A percentile compares a stretch with the other conserved stretches of the same genome.
Evolutionary conservation across 2,888 invertebrate species (phyloP).

Genomic region (Laothoe populi): DNA sequence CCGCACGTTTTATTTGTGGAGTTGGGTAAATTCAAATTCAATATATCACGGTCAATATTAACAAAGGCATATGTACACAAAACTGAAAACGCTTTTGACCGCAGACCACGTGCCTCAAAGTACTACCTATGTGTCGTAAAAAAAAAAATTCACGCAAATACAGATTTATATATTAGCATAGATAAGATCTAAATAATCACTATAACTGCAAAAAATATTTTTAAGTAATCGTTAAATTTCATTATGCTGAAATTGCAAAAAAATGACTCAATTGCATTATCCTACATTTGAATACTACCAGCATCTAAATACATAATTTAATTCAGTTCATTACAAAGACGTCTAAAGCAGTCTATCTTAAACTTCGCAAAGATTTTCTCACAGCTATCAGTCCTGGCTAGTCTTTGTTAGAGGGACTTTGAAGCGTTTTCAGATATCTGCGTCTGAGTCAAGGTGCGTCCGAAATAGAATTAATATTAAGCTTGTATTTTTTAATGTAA

Average conservation of each 20-base stretch:
- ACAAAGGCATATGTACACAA: neutral
- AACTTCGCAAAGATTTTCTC: conserved; percentile 23
- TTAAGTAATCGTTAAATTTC: no score
- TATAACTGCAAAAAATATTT: no score
- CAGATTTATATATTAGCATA: no score
- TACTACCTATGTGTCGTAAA: no score
- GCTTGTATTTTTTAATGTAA: neutral
- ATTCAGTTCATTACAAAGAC: neutral
- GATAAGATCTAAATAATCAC: no score
- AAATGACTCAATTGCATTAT: no score
- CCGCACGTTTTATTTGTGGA: conserved; percentile 13
- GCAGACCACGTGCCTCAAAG: no score
- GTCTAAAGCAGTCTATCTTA: neutral
- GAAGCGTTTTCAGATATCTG: conserved; percentile 22
- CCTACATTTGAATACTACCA: no score
- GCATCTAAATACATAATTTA: no score
- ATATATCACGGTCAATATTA: conserved; percentile 6
- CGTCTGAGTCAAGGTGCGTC: neutral
- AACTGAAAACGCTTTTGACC: neutral
- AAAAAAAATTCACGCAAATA: no score
- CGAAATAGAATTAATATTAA: neutral
- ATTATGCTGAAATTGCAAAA: no score
- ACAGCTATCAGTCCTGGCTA: conserved; percentile 33
- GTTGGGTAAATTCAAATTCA: neutral
- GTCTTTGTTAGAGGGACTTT: conserved; percentile 31